Evolutionary conservation across 2,797 vertebrate genomes (phyloP).

Genomic region (Hypotaenidia okinawae): DNA sequence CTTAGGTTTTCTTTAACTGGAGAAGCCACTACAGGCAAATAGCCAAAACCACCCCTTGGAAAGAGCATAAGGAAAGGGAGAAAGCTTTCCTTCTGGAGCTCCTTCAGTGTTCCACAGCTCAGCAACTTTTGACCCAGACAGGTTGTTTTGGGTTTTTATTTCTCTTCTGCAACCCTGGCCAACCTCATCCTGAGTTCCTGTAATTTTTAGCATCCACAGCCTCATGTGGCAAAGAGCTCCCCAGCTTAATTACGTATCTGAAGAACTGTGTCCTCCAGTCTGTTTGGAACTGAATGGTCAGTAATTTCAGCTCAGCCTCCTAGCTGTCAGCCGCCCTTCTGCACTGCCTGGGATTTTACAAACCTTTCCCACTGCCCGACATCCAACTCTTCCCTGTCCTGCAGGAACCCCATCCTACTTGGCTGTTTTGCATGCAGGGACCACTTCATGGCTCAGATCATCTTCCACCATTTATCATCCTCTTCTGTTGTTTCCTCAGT

Average conservation of each 20-base stretch:
- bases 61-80: background rate
- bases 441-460: background rate
- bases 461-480: background rate
- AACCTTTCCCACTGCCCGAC: accelerated
- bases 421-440: background rate
- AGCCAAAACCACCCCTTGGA: background rate
- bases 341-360: background rate
- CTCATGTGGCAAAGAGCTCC: background rate
- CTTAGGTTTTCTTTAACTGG: background rate
- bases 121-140: background rate
- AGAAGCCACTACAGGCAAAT: background rate
- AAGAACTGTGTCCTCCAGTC: background rate
- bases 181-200: background rate
- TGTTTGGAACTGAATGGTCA: background rate
- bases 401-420: background rate
- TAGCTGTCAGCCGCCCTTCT: background rate
- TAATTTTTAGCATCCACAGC: background rate
- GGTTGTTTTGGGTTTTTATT: background rate
- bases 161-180: background rate
- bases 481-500: background rate
- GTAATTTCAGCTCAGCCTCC: background rate
- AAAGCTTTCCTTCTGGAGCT: background rate
- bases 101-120: background rate
- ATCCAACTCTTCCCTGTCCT: background rate
- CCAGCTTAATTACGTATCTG: background rate